Evolutionary conservation across 2,113 vertebrate species (phyloP), one percentile per base, ranked within the genome.

Genomic region (Corydoras sp.): DNA sequence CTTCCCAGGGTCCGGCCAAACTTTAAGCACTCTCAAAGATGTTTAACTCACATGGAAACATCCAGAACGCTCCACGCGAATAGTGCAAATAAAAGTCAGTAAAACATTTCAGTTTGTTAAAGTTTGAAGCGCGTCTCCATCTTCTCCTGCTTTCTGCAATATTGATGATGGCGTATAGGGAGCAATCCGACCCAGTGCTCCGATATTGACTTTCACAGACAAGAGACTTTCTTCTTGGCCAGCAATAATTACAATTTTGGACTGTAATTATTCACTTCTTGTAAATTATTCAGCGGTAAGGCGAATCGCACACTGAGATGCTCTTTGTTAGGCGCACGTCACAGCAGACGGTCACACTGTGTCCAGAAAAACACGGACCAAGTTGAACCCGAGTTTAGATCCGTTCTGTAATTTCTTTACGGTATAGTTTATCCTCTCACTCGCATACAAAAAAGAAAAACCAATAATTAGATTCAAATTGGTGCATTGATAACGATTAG

Each of bases 191-290:
- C 80, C 71, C 82, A 72, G 72, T 75, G 76, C 51, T 65, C 75
- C 71, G 77, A 67, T 80, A 15, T 82, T 81, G 81, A 80, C 85
- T 82, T 79, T 74, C 81, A 69, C 43, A 76, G 80, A 80, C 84
- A 82, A 79, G 80, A 77, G 51, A 79, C 76, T 75, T 68, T 51
- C 78, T 79, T 64, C 76, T 80, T 83, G 77, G 71, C 72, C 82
- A 75, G 69, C 86, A 79, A 73, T 73, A 89, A 91, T 88, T 85
- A 89, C 89, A 87, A 85, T 83, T 84, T 77, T 86, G 77, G 83
- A 81, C 83, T 86, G 88, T 91, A 91, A 92, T 92, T 92, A 92
- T 90, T 86, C 85, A 79, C 84, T 81, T 83, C 75, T 79, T 89
- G 81, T 90, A 83, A 89, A 92, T 92, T 86, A 93, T 92, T 87